Conservation (phyloP, 2,888 invertebrate species). For the Rotaria magnacalcarata region DNA sequence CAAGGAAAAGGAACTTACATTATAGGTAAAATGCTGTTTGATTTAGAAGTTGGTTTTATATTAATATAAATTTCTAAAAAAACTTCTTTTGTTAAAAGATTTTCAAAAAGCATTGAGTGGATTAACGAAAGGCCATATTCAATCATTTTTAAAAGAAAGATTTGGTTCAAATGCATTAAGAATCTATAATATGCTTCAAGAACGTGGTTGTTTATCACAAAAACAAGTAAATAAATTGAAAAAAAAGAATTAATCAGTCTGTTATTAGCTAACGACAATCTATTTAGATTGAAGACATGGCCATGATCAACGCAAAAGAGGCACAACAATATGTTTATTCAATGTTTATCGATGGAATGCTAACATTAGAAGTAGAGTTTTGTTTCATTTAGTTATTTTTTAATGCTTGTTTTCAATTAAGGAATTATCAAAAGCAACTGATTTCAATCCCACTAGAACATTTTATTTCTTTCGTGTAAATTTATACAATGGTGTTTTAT, state of each 20-base stretch:
- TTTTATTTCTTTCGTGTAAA: slow-evolving; percentile 71
- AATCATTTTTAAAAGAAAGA: slow-evolving; percentile 76
- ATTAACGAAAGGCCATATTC: slow-evolving; percentile 71
- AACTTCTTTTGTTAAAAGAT: slow-evolving; percentile 51
- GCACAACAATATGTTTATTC: slow-evolving; percentile 80
- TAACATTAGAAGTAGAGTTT: slow-evolving; percentile 66
- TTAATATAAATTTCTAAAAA: no score
- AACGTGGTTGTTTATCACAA: slow-evolving; percentile 78
- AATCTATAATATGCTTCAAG: slow-evolving; percentile 73
- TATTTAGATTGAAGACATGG: slow-evolving; percentile 78
- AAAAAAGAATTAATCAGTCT: not conserved
- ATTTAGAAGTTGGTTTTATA: not conserved
- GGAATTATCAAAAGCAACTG: slow-evolving; percentile 60
- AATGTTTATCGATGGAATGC: slow-evolving; percentile 62
- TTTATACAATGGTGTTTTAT: slow-evolving; percentile 27
- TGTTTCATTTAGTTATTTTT: slow-evolving; percentile 61
- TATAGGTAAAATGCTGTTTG: slow-evolving; percentile 64
- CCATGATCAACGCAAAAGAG: slow-evolving; percentile 88
- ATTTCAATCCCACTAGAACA: slow-evolving; percentile 74
- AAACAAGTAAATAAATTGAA: slow-evolving; percentile 59
- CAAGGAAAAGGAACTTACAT: slow-evolving; percentile 77
- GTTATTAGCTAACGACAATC: not conserved
- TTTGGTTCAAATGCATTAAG: slow-evolving; percentile 62
- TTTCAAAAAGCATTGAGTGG: slow-evolving; percentile 69
- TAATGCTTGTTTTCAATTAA: slow-evolving; percentile 63